A percentile compares a stretch with the other conserved stretches of the same genome.
phyloP scores from a whole-genome alignment of 2,888 invertebrate species.

The Metallyticus violacea region DNA sequence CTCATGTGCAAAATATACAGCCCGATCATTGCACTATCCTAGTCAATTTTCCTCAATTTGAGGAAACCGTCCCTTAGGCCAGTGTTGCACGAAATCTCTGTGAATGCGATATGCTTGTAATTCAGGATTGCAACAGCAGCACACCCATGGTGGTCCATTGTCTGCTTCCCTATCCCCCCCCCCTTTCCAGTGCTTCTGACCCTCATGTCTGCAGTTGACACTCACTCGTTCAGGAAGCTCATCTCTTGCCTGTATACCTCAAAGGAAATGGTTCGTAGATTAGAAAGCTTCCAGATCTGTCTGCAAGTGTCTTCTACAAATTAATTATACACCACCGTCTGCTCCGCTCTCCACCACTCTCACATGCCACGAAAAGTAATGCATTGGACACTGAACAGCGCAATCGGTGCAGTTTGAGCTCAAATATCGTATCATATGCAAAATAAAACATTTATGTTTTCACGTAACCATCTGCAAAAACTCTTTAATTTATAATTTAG shows the following conservation, averaged over 20 bases:
- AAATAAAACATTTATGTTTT: no score
- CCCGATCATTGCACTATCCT: no score
- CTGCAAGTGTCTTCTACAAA: background rate
- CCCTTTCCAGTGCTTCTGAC: background rate
- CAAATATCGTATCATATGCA: no score
- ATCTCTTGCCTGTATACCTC: background rate
- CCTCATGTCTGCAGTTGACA: background rate
- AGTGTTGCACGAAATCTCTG: background rate
- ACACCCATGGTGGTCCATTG: conserved; percentile 10
- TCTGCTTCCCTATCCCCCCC: background rate
- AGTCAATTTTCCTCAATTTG: no score
- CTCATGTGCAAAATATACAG: no score
- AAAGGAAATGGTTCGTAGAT: conserved; percentile 1
- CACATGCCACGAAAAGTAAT: no score
- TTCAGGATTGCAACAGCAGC: conserved; percentile 2
- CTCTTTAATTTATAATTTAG: no score
- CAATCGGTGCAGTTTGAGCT: no score
- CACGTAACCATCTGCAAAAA: no score
- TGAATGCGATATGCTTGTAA: conserved; percentile 4
- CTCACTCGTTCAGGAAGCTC: background rate
- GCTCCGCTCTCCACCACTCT: no score
- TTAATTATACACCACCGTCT: background rate
- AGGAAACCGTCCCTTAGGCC: background rate
- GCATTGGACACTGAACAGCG: no score
- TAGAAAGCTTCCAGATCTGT: background rate